Evolutionary conservation across 2,113 vertebrate genomes (phyloP), one percentile per base, ranked within the genome.

Genomic region (Rattus norvegicus): DNA sequence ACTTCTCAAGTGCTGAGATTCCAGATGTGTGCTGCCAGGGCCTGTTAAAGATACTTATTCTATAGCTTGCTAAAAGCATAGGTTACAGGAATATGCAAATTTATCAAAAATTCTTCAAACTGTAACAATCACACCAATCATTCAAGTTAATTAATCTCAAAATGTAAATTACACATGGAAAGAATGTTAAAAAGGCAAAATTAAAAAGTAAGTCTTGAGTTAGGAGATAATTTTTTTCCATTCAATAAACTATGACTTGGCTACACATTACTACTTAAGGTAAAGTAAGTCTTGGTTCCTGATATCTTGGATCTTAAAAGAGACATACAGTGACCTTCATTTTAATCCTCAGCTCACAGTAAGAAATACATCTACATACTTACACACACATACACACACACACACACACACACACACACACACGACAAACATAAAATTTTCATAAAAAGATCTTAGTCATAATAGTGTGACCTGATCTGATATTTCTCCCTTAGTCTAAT

Each of bases 81-180:
- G 79, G 56, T 80, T 95, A 88, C 2, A 65, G 56, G 39, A 12
- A 26, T 36, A 10, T 80, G 63, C 0, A 69, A 80, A 95, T 90
- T 89, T 95, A 59, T 70, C 30, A 70, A 61, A 79, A 95, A 76
- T 33, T 91, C 59, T 90, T 86, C 19, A 88, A 94, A 87, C 10
- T 72, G 2, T 90, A 90, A 91, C 47, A 96, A 11, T 56, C 11
- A 81, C 69, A 12, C 88, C 86, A 81, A 81, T 59, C 54, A 59
- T 56, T n/a, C 54, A 81, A 81, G 36, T 59, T 59, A 56, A 30
- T 56, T 14, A 81, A 47, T 80, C 14, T 9, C 7, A 72, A 11
- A 43, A 84, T 80, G 59, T 33, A 93, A 80, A 89, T 77, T 61
- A 52, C 13, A 94, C 12, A n/a, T 49, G 26, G 73, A 90, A 86